Base-by-base conservation (phyloP, 2,888 invertebrate genomes). In the Megalurothrips usitatus region DNA sequence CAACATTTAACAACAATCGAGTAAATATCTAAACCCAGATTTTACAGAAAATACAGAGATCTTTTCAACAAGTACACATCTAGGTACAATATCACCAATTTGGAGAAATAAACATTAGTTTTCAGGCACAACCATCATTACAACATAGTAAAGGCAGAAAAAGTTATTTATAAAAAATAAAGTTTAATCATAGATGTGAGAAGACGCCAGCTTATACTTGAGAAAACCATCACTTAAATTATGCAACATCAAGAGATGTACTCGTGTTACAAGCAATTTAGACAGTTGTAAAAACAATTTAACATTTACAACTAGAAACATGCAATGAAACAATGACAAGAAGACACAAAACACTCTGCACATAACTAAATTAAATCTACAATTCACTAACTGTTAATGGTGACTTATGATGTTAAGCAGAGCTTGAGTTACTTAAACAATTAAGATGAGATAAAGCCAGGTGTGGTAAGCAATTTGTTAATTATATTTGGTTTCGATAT, bases 51-150 rank as follows among this genome's bases (percentile, higher is more conserved):
- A 75, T 75, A 75, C 12, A 26, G 68, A 75, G 68, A 75, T 75
- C 68, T 75, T 75, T 75, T 9, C n/a, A 26, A 26, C 68, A 26
- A 75, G 12, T 75, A 17, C 58, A 17, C 12, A 2, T 26, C 19
- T 68, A 68, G 23, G 23, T 75, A 75, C 26, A 23, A 12, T 75
- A 75, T 68, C 68, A 75, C 68, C 4, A 12, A 23, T 68, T 75
- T 26, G 12, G 23, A 75, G 12, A 75, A 26, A 75, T 75, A 75
- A 75, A 23, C 23, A 19, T 75, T 26, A 75, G 26, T 12, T 75
- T 75, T 75, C 6, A 75, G 68, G 68, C 68, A 75, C 68, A 75
- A 75, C 68, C 68, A 75, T 23, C 68, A 75, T 75, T 75, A 75
- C 68, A 75, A 9, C 68, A 26, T 12, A 75, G 23, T 26, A 23